Percentiles rank a stretch among this genome's conserved stretches.
phyloP scores from a whole-genome alignment of 1,140 invertebrate species.

The Protaetia brevitarsis region DNA sequence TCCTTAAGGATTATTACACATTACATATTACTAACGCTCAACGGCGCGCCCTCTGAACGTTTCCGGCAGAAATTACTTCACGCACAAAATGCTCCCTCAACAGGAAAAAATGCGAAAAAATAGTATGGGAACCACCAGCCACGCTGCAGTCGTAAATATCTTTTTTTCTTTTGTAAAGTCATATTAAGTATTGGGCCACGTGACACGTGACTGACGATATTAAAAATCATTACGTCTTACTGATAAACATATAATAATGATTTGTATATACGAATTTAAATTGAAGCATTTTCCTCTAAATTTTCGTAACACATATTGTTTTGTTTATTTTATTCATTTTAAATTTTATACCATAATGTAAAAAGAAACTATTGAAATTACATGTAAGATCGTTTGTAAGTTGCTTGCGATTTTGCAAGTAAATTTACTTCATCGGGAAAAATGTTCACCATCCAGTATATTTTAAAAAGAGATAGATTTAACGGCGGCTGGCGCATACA shows the following conservation, averaged over 20 bases:
- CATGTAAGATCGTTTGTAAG: too few relatives aligned
- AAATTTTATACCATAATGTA: too few relatives aligned
- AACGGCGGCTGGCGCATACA: too few relatives aligned
- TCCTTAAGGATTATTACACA: constrained; percentile 30
- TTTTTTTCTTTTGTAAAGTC: not conserved
- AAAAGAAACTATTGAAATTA: too few relatives aligned
- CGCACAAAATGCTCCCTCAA: constrained; percentile 15
- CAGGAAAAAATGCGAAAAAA: not conserved
- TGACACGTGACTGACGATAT: not conserved
- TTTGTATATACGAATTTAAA: too few relatives aligned
- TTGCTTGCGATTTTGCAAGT: too few relatives aligned
- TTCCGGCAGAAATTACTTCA: constrained; percentile 15
- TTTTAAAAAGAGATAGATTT: too few relatives aligned
- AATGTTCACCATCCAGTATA: too few relatives aligned
- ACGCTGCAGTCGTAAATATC: not conserved
- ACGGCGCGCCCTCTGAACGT: constrained; percentile 2
- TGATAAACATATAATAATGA: not conserved
- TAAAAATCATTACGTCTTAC: not conserved
- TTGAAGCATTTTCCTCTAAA: not conserved
- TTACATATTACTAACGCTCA: constrained; percentile 22
- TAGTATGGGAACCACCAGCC: not conserved
- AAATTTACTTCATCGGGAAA: too few relatives aligned
- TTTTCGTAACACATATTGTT: too few relatives aligned
- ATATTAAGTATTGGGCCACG: not conserved
- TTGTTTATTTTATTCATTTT: too few relatives aligned